Conservation (phyloP, 2,888 invertebrate genomes). For the Fragum fragum region DNA sequence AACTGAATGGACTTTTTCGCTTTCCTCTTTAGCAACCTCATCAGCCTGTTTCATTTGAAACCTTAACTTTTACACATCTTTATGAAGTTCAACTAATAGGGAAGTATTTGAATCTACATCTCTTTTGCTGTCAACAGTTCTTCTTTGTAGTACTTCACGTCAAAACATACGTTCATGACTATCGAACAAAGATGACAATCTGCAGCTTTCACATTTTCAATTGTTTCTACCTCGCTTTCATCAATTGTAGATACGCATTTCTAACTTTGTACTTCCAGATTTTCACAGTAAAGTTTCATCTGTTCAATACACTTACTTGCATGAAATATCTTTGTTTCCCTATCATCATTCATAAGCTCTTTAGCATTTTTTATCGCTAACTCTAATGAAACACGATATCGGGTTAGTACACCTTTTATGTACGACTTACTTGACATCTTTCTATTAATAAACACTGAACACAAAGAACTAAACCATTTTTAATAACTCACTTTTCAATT, state of each 20-base stretch:
- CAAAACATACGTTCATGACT: background rate
- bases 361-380: background rate
- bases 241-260: background rate
- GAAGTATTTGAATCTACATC: background rate
- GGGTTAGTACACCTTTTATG: constrained; percentile 12
- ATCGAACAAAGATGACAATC: constrained; percentile 2
- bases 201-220: background rate
- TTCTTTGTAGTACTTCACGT: background rate
- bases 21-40: background rate
- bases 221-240: background rate
- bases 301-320: background rate
- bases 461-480: constrained; percentile 5
- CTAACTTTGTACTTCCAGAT: background rate
- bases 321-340: background rate
- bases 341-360: background rate
- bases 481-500: background rate
- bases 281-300: constrained; percentile 12
- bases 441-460: background rate
- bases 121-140: background rate
- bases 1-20: constrained; percentile 3
- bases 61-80: background rate
- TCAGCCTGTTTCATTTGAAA: constrained; percentile 22
- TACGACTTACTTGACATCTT: background rate
- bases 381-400: constrained; percentile 12
- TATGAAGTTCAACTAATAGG: background rate